Percentiles rank a stretch among this genome's conserved stretches.
phyloP scores from a whole-genome alignment of 35 echinoderm and acorn worm genomes.

The Ophiothrix spiculata region DNA sequence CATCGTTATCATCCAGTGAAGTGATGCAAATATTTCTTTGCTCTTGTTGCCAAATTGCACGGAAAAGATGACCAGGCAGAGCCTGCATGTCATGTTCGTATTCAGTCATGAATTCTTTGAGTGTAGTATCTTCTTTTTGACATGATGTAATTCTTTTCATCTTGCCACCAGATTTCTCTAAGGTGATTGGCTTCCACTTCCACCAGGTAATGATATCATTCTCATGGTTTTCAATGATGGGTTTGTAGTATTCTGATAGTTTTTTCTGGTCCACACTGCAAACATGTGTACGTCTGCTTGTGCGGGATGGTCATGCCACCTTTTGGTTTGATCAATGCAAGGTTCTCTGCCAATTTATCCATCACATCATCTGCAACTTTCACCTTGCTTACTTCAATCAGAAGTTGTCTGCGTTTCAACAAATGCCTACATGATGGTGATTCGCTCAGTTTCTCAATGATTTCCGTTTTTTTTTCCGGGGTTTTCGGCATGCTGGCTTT shows the following conservation, averaged over 20 bases:
- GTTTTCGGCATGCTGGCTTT: constrained; percentile 8
- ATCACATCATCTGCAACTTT: not conserved
- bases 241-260: constrained; percentile 10
- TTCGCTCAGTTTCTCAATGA: constrained; percentile 8
- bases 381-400: not conserved
- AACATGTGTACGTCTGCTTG: not conserved
- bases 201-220: constrained; percentile 5
- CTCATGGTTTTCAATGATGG: not conserved
- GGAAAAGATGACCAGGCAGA: not conserved
- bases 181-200: not conserved
- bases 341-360: not conserved
- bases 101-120: constrained; percentile 16
- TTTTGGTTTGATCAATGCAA: not conserved
- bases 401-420: not conserved
- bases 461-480: constrained; percentile 8
- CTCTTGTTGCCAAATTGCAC: too few relatives aligned
- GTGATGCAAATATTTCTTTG: too few relatives aligned
- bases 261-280: not conserved
- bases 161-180: not conserved
- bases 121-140: not conserved
- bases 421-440: not conserved
- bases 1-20: too few relatives aligned
- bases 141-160: not conserved
- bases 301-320: constrained; percentile 17
- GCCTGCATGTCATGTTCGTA: constrained; percentile 22